phyloP scores from a whole-genome alignment of 2,113 vertebrate genomes.

The Alligator sinensis region DNA sequence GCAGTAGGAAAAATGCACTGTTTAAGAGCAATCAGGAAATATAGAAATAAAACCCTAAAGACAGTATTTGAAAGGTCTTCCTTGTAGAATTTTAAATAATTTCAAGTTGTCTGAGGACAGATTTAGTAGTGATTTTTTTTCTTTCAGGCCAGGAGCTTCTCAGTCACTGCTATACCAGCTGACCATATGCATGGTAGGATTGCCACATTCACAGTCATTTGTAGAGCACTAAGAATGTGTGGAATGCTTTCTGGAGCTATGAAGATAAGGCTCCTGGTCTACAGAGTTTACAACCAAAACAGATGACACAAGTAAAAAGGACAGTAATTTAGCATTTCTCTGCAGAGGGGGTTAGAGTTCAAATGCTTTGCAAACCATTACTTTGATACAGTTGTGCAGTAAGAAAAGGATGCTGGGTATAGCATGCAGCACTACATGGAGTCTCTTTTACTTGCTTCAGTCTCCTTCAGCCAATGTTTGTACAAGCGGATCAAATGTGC shows the following conservation, averaged over 20 bases:
- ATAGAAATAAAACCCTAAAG: too few relatives aligned
- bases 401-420: background rate
- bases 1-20: background rate
- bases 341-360: background rate
- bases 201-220: background rate
- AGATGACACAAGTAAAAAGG: background rate
- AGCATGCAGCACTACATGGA: background rate
- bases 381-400: background rate
- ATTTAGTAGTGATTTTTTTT: background rate
- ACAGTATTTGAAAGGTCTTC: background rate
- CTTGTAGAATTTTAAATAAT: background rate
- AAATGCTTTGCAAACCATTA: background rate
- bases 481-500: background rate
- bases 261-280: background rate
- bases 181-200: background rate
- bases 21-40: background rate
- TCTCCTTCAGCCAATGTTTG: background rate
- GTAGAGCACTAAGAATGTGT: background rate
- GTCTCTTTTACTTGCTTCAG: background rate
- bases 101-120: background rate
- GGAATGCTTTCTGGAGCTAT: background rate
- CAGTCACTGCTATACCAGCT: background rate
- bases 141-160: background rate
- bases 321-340: background rate
- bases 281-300: background rate